Percentiles rank a stretch among this genome's conserved stretches.
These are phyloP conservation scores for Pemphredon lugubris DNA, from an alignment of 2,888 invertebrate species.

Conservation along the genomic window DNA sequence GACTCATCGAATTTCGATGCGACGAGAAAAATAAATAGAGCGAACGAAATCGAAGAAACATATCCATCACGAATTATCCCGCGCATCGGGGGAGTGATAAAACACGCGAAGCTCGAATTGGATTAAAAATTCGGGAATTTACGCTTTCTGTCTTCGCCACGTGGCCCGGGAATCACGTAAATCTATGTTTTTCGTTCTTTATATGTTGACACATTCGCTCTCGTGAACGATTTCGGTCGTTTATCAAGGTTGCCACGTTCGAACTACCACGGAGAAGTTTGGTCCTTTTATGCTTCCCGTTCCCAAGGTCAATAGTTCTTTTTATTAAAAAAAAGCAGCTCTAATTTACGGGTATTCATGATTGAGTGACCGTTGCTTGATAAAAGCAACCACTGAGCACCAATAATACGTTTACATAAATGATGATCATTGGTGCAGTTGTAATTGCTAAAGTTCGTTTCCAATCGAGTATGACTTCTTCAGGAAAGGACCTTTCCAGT, in stretches of 20 bases:
- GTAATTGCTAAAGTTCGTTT: too few species aligned
- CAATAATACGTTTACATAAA: too few species aligned
- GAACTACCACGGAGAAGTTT: conserved; percentile 1
- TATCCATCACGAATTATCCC: neutral
- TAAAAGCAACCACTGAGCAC: too few species aligned
- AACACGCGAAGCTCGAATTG: neutral
- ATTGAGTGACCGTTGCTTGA: too few species aligned
- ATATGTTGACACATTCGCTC: conserved; percentile 21
- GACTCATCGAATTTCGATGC: too few species aligned
- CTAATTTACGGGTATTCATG: neutral
- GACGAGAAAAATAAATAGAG: too few species aligned
- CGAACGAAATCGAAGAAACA: neutral
- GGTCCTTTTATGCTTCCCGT: neutral
- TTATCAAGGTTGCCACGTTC: conserved; percentile 27
- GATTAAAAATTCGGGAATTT: conserved; percentile 10
- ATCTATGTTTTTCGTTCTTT: conserved; percentile 27
- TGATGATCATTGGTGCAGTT: too few species aligned
- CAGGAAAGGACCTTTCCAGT: too few species aligned
- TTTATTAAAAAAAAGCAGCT: neutral
- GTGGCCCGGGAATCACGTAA: conserved; percentile 12
- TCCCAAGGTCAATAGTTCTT: neutral
- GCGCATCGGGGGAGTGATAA: conserved; percentile 7
- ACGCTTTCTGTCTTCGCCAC: conserved; percentile 21
- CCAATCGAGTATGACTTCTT: too few species aligned
- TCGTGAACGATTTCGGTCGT: conserved; percentile 28